Evolutionary conservation across 1,140 invertebrate genomes (phyloP).

Genomic region (Wasmannia auropunctata): DNA sequence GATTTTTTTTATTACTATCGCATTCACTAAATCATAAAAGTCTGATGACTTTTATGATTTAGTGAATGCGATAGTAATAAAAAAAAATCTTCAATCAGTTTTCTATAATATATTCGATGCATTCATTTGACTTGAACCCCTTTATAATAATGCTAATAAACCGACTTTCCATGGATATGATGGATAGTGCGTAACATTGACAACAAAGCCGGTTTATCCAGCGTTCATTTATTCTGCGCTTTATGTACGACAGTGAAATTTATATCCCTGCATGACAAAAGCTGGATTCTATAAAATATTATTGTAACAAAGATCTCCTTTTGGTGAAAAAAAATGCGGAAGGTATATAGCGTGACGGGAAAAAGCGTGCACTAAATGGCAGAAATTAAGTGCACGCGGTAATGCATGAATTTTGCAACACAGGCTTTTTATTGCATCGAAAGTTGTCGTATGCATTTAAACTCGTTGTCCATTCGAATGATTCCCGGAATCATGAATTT

Average conservation of each 20-base stretch:
- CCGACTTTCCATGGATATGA: conserved; percentile 11
- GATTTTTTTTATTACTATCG: neutral
- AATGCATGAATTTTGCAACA: conserved; percentile 30
- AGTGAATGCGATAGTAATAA: too few relatives aligned
- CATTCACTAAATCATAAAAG: too few relatives aligned
- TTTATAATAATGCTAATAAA: conserved; percentile 30
- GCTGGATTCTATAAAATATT: conserved; percentile 41
- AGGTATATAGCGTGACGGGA: neutral
- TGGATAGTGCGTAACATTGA: neutral
- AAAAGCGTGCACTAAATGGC: neutral
- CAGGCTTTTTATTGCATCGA: neutral
- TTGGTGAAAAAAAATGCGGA: neutral
- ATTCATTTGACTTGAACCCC: conserved; percentile 14
- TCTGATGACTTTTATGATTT: too few relatives aligned
- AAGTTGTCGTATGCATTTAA: neutral
- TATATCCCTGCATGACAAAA: conserved; percentile 28
- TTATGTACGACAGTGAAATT: conserved; percentile 15
- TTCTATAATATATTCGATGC: conserved; percentile 5
- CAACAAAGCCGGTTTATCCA: neutral
- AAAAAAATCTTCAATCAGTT: too few relatives aligned
- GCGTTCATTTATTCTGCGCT: conserved; percentile 18
- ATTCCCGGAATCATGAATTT: neutral
- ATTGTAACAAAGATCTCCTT: neutral
- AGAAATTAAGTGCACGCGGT: conserved; percentile 9
- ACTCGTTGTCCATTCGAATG: neutral